Base-by-base conservation (phyloP, 2,113 vertebrate genomes). In the Microtus pennsylvanicus region DNA sequence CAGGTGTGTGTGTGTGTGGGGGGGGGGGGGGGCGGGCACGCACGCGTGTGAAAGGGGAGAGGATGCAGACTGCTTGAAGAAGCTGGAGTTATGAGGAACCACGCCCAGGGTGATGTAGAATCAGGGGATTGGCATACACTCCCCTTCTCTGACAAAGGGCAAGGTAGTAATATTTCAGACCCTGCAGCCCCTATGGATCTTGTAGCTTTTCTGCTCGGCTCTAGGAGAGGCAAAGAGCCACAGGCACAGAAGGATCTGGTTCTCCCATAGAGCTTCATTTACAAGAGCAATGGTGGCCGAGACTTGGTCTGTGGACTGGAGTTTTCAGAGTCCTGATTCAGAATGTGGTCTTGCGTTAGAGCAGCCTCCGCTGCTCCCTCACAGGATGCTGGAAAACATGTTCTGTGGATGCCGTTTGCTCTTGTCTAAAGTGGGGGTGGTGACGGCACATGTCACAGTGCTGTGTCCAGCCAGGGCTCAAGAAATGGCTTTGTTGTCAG, bases 231-330 rank as follows among this genome's bases (percentile, higher is more conserved):
- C 1, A 88, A 76, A 77, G 52, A 90, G 65, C 58, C 55, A 7
- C 1, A 30, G 65, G n/a, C 14, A 14, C 19, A 14, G 74, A 67
- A 47, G 24, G 42, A 42, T 21, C 3, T 7, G 87, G 52, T 45
- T 55, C 78, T 55, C 78, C 58, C 19, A 63, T 47, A 94, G 85
- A 97, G 83, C 65, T 94, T 96, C 88, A 93, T 93, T 61, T 65
- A 30, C 74, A 95, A 83, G 93, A 83, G 70, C 81, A 89, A 92
- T 30, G 58, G n/a, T 28, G 33, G 28, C n/a, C 9, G 58, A 24
- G 42, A 67, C 87, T 81, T 86, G 78, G 70, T 74, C 72, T 28
- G 16, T 1, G 13, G 58, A 63, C n/a, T 42, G 7, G 14, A 3
- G 28, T 74, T 70, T 58, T 50, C 77, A 42, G 77, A 80, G 26